Evolutionary conservation across 2,797 vertebrate species (phyloP).

Genomic region (Lepus oiostolus): DNA sequence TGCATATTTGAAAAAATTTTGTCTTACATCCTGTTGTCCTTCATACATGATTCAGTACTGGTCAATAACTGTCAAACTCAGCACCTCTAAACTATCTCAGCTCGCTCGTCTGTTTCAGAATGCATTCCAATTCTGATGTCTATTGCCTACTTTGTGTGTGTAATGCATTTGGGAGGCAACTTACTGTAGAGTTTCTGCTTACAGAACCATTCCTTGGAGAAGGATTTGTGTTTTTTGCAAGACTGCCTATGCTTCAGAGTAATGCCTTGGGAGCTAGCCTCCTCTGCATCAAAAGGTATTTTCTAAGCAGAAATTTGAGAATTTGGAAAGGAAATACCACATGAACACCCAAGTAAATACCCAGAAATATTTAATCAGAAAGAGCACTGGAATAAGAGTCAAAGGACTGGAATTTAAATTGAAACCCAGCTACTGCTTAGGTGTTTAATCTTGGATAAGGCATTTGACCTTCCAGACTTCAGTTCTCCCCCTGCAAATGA

Average conservation of each 20-base stretch:
- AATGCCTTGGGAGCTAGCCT: not conserved
- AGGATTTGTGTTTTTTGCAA: conserved; percentile 39
- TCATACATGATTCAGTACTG: conserved; percentile 45
- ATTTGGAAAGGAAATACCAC: conserved; percentile 19
- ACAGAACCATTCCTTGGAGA: not conserved
- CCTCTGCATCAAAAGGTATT: not conserved
- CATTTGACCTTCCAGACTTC: conserved; percentile 6
- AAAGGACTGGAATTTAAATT: not conserved
- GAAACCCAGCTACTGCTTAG: not conserved
- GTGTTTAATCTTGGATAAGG: not conserved
- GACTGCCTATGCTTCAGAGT: not conserved
- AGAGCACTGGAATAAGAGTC: not conserved
- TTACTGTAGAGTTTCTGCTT: conserved; percentile 36
- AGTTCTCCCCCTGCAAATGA: conserved; percentile 14
- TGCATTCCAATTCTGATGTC: not conserved
- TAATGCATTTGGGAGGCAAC: not conserved
- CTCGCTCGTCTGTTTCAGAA: conserved; percentile 2
- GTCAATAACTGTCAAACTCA: conserved; percentile 36
- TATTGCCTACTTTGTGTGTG: not conserved
- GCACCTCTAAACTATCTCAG: not conserved
- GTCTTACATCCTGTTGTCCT: conserved; percentile 3
- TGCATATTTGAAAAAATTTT: conserved; percentile 23
- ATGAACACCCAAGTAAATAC: not conserved
- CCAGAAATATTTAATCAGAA: conserved; percentile 14
- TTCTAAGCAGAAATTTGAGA: not conserved